phyloP scores from a whole-genome alignment of 2,113 vertebrate genomes.

The Casuarius casuarius region DNA sequence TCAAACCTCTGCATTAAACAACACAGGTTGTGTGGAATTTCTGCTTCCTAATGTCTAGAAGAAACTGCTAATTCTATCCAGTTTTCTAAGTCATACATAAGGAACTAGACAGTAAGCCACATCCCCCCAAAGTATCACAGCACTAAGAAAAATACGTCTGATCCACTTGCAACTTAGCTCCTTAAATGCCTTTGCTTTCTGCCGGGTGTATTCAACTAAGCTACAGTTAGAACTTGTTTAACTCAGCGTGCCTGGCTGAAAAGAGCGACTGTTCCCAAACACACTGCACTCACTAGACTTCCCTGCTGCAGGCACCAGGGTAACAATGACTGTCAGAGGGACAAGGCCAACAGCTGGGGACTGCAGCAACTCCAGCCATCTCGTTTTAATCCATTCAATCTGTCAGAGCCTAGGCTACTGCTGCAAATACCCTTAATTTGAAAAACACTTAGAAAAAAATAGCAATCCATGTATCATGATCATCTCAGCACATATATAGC shows the following conservation, averaged over 20 bases:
- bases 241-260: rapidly evolving
- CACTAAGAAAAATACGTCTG: neutral
- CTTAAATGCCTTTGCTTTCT: neutral
- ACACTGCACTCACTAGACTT: rapidly evolving
- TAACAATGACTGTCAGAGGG: rapidly evolving
- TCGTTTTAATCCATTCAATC: neutral
- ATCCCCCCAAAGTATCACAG: rapidly evolving
- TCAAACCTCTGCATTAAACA: neutral
- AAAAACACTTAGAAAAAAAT: neutral
- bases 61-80: rapidly evolving
- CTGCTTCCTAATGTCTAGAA: neutral
- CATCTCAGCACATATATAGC: neutral
- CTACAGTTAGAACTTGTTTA: rapidly evolving
- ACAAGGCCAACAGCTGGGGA: neutral
- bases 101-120: neutral
- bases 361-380: neutral
- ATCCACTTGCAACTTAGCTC: neutral
- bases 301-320: too few relatives aligned
- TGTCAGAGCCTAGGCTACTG: neutral
- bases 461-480: neutral
- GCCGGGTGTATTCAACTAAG: neutral
- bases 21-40: rapidly evolving
- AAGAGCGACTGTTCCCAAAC: neutral
- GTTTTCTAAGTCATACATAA: rapidly evolving
- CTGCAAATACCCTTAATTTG: neutral